Percentiles rank a stretch among this genome's conserved stretches.
Conservation (phyloP, 1,140 invertebrate genomes). For the Batillaria attramentaria region DNA sequence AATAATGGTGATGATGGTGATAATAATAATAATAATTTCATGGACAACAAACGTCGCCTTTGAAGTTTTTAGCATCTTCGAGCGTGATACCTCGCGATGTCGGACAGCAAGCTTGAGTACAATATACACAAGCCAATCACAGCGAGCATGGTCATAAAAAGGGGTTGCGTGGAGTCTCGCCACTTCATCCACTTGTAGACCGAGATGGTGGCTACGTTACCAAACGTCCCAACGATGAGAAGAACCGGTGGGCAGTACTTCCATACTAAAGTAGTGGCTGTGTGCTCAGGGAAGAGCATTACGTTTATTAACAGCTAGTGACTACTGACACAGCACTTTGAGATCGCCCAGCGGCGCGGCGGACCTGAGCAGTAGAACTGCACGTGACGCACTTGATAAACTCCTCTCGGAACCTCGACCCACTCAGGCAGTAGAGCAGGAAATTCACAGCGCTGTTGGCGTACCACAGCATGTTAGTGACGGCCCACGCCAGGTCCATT, state of each 20-base stretch:
- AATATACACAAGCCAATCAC: background rate
- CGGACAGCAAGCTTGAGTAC: background rate
- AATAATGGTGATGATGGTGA: no score
- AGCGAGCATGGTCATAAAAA: background rate
- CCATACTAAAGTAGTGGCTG: no score
- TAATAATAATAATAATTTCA: no score
- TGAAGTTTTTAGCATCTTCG: no score
- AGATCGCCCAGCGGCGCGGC: no score
- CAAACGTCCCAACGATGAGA: background rate
- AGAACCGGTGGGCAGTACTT: no score
- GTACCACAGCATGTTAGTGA: slow-evolving; percentile 31
- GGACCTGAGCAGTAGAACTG: no score
- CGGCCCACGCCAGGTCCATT: background rate
- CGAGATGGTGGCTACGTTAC: background rate
- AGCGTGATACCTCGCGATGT: background rate
- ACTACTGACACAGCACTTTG: no score
- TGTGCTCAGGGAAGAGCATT: no score
- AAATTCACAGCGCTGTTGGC: slow-evolving; percentile 20
- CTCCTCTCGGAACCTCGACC: background rate
- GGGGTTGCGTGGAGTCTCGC: background rate
- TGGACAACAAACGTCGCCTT: no score
- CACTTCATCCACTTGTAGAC: background rate
- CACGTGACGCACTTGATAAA: no score
- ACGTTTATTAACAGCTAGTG: no score
- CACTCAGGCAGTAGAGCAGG: slow-evolving; percentile 20